phyloP scores from a whole-genome alignment of 2,113 vertebrate species.

The Onychostruthus taczanowskii region DNA sequence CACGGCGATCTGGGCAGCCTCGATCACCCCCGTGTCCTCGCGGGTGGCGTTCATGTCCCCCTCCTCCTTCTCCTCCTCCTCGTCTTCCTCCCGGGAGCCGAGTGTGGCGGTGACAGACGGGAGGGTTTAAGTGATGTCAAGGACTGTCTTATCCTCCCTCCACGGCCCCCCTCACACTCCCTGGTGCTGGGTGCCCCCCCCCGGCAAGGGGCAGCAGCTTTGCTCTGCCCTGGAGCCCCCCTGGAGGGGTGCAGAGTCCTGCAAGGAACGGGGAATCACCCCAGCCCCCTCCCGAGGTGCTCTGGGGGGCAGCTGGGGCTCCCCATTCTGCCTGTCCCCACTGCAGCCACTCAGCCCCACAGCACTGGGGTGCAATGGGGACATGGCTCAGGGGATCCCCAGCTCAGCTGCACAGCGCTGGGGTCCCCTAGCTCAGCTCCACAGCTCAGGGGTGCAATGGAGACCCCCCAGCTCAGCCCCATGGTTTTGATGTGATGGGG shows the following conservation, averaged over 20 bases:
- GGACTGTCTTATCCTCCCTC: not conserved
- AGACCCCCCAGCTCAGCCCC: not conserved
- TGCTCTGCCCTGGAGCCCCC: fast-evolving
- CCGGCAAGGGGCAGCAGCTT: not conserved
- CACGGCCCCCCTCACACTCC: fast-evolving
- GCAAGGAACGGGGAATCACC: not conserved
- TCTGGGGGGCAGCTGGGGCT: not conserved
- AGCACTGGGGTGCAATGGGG: not conserved
- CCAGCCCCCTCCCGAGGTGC: not conserved
- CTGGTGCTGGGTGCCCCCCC: not conserved
- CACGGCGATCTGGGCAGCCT: conserved; percentile 82
- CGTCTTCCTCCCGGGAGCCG: not conserved
- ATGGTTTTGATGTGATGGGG: not conserved
- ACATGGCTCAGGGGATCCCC: not conserved
- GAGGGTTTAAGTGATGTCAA: conserved; percentile 58
- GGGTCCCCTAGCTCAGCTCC: not conserved
- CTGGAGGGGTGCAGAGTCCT: not conserved
- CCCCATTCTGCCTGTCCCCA: not conserved
- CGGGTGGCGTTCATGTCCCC: not conserved
- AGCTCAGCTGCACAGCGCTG: too few relatives aligned
- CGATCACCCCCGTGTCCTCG: conserved; percentile 6
- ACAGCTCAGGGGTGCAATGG: not conserved
- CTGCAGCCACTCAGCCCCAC: not conserved
- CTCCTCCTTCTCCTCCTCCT: not conserved
- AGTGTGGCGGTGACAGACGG: not conserved